Conservation (phyloP, 2,113 vertebrate genomes). For the Mixornis gularis region DNA sequence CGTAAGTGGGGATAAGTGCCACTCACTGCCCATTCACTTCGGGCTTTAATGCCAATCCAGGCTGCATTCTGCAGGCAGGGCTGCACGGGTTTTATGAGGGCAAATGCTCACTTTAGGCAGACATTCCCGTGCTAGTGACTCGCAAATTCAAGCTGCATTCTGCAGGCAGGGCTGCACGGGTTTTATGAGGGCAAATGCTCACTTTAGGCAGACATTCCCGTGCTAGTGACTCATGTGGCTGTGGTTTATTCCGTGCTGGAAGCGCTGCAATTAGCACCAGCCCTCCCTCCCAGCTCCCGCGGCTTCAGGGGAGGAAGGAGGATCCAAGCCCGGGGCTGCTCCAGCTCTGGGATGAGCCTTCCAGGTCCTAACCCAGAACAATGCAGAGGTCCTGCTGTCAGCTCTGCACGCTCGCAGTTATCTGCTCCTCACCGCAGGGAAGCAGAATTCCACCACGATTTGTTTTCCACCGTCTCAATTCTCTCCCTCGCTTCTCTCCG, state of each 20-base stretch:
- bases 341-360: neutral
- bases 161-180: neutral
- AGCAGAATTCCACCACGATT: neutral
- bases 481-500: slow-evolving; percentile 13
- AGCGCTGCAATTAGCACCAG: neutral
- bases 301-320: neutral
- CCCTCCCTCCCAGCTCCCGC: neutral
- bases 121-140: neutral
- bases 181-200: neutral
- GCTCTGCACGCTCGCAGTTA: slow-evolving; percentile 1
- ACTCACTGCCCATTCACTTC: neutral
- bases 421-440: slow-evolving; percentile 36
- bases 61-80: accelerated
- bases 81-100: accelerated
- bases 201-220: neutral
- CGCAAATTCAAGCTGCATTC: neutral
- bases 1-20: neutral
- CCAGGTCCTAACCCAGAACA: neutral
- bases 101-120: neutral
- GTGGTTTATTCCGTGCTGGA: neutral
- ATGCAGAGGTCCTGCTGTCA: neutral
- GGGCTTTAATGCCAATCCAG: neutral
- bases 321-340: neutral
- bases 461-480: neutral
- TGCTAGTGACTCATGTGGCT: neutral